Evolutionary conservation across 2,113 vertebrate genomes (phyloP).

Genomic region (Nothobranchius kuhntae): DNA sequence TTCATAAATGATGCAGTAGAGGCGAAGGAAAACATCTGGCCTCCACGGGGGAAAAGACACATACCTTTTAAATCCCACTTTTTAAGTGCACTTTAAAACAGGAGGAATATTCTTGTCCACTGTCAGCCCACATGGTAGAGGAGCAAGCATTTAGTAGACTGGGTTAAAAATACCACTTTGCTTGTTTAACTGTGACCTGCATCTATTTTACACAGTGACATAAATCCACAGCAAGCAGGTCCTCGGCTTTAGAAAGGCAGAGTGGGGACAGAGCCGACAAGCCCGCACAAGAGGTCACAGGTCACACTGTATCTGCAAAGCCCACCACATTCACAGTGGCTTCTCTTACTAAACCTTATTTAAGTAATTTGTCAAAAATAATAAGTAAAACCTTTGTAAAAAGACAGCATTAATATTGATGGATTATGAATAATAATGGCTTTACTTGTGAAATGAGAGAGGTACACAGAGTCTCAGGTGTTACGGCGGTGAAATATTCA

Average conservation of each 20-base stretch:
- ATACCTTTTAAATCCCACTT: slow-evolving; percentile 74
- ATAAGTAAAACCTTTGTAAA: neutral
- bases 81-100: slow-evolving; percentile 52
- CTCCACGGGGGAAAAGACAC: slow-evolving; percentile 71
- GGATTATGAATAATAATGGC: neutral
- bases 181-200: slow-evolving; percentile 36
- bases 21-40: slow-evolving; percentile 70
- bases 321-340: neutral
- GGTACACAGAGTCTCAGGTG: slow-evolving; percentile 11
- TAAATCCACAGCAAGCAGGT: slow-evolving; percentile 29
- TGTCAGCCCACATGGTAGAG: slow-evolving; percentile 5
- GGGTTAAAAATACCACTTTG: slow-evolving; percentile 22
- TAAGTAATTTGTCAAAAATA: slow-evolving; percentile 2
- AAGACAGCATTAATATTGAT: neutral
- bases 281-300: slow-evolving; percentile 10
- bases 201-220: slow-evolving; percentile 34
- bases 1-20: slow-evolving; percentile 73
- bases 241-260: slow-evolving; percentile 5
- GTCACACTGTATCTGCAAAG: slow-evolving; percentile 10
- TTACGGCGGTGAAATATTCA: slow-evolving; percentile 26
- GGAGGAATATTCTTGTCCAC: slow-evolving; percentile 6
- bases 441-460: neutral
- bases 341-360: neutral
- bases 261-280: neutral
- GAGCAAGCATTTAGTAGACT: slow-evolving; percentile 31